Conservation (phyloP, 2,888 invertebrate genomes). For the Lapara coniferarum region DNA sequence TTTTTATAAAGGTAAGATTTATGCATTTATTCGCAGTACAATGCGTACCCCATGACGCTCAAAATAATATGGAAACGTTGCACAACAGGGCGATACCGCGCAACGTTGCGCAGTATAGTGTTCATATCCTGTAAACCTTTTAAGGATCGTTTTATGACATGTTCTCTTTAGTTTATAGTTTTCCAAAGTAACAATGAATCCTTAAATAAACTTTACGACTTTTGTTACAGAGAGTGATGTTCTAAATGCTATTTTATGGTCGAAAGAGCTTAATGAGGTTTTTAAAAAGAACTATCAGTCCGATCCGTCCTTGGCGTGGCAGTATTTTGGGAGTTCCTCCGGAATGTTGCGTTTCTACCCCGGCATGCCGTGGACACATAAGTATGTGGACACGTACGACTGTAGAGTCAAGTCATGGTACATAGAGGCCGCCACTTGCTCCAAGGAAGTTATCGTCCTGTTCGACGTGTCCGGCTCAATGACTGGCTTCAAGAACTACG, state of each 20-base stretch:
- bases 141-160: background rate
- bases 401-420: slow-evolving; percentile 97
- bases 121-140: background rate
- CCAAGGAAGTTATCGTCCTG: slow-evolving; percentile 98
- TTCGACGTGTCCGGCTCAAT: slow-evolving; percentile 98
- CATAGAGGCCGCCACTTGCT: slow-evolving; percentile 98
- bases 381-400: slow-evolving; percentile 90
- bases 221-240: slow-evolving; percentile 66
- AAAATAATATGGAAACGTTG: no score
- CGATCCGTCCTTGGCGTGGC: slow-evolving; percentile 97
- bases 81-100: no score
- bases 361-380: slow-evolving; percentile 87
- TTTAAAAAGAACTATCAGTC: slow-evolving; percentile 93
- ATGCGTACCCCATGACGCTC: no score
- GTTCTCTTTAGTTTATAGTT: background rate
- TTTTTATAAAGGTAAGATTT: slow-evolving; percentile 88
- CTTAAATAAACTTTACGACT: slow-evolving; percentile 1
- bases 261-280: slow-evolving; percentile 91
- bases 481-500: slow-evolving; percentile 91
- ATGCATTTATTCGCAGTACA: background rate
- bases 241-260: slow-evolving; percentile 90
- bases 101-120: no score
- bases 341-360: slow-evolving; percentile 98
- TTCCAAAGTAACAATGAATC: background rate
- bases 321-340: slow-evolving; percentile 97